Base-by-base conservation (phyloP, 2,797 vertebrate species). In the Gila robusta region DNA sequence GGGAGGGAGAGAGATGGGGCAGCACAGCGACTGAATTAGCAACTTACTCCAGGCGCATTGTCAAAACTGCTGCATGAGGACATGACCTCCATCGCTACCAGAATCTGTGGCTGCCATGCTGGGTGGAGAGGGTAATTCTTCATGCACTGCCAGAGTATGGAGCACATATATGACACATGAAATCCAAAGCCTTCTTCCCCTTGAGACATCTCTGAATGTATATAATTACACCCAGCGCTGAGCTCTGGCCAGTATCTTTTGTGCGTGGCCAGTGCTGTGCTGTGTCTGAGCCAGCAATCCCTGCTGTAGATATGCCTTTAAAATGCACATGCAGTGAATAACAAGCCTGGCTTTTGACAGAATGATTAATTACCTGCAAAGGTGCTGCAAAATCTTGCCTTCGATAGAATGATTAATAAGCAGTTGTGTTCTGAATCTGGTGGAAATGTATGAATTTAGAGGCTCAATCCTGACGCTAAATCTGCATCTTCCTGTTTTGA, bases 291-390 rank as follows among this genome's bases (percentile, higher is more conserved):
- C 49, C 81, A 79, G 86, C 81, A 79, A 88, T 88, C 84, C 89
- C 87, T 88, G 92, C 88, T 62, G 83, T 79, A 91, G 89, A 91
- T 91, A 91, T 78, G 77, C 73, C 72, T 90, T 70, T 83, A 89
- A 77, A 89, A 91, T 74, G 86, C 89, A 84, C 85, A 82, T 70
- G 87, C 72, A 70, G 79, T 92, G 92, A 93, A 94, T 93, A 89
- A 93, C 92, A 92, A 87, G 91, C 93, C 92, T 91, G 89, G 88
- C 90, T 5, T 4, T 80, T 89, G 93, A 90, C 93, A 93, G 84
- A 67, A 93, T 94, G 94, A 95, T 95, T 93, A 91, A 95, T 95
- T 91, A 88, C 91, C 92, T 91, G 89, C 91, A 86, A 84, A 78
- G 81, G 79, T 82, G 81, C 86, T 84, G 86, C 86, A 62, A 82